Evolutionary conservation across 2,888 invertebrate species (phyloP).

Genomic region (Anarsia innoxiella): DNA sequence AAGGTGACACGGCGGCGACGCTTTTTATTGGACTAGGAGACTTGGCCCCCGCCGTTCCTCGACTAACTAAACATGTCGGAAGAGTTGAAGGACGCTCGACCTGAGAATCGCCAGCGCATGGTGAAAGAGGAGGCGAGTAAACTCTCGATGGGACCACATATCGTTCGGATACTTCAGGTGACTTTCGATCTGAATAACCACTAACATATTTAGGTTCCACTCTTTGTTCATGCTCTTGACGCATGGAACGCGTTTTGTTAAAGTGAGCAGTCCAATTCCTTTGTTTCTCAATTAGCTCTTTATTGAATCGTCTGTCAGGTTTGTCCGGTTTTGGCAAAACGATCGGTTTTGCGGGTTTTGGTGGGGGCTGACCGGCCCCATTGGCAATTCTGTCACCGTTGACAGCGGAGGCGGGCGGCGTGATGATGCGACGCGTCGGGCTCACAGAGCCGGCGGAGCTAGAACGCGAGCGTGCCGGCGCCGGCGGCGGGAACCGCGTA

Average conservation of each 20-base stretch:
- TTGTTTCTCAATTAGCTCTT: constrained; percentile 92
- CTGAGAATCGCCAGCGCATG: constrained; percentile 76
- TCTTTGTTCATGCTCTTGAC: constrained; percentile 49
- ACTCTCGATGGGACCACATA: constrained; percentile 61
- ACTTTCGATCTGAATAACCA: constrained; percentile 53
- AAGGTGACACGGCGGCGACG: constrained; percentile 41
- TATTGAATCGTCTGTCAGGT: constrained; percentile 87
- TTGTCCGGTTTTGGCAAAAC: constrained; percentile 85
- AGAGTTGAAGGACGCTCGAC: constrained; percentile 58
- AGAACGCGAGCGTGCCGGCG: constrained; percentile 77
- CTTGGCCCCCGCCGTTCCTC: constrained; percentile 50
- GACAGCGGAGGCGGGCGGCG: constrained; percentile 64
- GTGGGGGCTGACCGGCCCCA: constrained; percentile 61
- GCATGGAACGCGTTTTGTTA: constrained; percentile 80
- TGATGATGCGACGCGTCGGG: constrained; percentile 69
- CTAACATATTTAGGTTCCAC: constrained; percentile 49
- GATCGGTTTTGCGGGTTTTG: constrained; percentile 71
- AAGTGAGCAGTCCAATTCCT: constrained; percentile 95
- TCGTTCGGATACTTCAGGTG: constrained; percentile 52
- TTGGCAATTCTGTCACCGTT: constrained; percentile 62
- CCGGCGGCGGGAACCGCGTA: constrained; percentile 66
- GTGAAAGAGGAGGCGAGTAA: constrained; percentile 70
- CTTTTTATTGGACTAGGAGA: constrained; percentile 65
- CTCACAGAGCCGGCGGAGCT: constrained; percentile 81
- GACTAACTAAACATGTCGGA: constrained; percentile 52